Evolutionary conservation across 2,113 vertebrate genomes (phyloP).

Genomic region (Orientallactaga bullata): DNA sequence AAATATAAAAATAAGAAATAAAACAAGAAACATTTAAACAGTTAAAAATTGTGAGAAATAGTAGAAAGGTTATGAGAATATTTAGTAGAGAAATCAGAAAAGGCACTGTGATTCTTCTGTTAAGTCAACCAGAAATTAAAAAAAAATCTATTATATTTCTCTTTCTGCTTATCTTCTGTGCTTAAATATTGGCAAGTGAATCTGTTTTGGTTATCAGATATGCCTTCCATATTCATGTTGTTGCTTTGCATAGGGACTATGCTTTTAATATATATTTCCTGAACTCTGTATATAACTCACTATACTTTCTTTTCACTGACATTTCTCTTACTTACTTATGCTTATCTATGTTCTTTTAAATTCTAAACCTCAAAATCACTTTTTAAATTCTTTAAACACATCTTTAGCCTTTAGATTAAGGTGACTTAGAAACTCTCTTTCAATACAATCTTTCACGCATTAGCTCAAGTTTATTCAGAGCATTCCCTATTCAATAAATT

Average conservation of each 20-base stretch:
- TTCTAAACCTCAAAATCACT: not conserved
- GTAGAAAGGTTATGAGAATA: not conserved
- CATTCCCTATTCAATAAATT: not conserved
- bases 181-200: not conserved
- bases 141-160: not conserved
- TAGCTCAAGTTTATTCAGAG: constrained; percentile 24
- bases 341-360: not conserved
- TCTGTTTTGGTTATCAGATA: not conserved
- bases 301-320: not conserved
- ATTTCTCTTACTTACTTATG: not conserved
- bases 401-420: not conserved
- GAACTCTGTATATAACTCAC: not conserved
- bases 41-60: not conserved
- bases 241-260: not conserved
- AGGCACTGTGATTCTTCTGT: not conserved
- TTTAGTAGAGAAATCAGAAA: not conserved
- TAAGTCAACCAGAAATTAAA: not conserved
- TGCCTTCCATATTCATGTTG: not conserved
- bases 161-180: not conserved
- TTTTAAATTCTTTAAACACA: not conserved
- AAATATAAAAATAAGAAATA: not conserved
- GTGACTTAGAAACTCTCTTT: not conserved
- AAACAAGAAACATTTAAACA: not conserved
- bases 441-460: not conserved
- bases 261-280: not conserved